Conservation (phyloP, 2,888 invertebrate species). For the Drosophila neonasuta region DNA sequence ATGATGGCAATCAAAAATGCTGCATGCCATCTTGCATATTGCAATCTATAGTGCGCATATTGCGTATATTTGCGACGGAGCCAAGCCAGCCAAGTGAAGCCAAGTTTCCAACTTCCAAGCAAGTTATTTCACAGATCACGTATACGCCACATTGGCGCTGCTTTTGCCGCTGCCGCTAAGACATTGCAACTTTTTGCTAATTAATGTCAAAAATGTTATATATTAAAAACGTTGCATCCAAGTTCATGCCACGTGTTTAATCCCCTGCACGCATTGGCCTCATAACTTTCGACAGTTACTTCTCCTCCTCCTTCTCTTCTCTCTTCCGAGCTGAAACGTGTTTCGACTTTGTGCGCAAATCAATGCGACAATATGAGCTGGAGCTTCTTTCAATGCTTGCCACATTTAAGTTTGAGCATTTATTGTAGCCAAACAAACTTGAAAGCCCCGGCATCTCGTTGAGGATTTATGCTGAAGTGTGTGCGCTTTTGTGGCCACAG, state of each 20-base stretch:
- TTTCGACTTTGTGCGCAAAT: slow-evolving; percentile 54
- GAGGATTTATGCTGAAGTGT: slow-evolving; percentile 48
- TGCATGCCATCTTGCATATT: slow-evolving; percentile 1
- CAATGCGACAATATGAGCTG: slow-evolving; percentile 40
- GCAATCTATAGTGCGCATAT: slow-evolving; percentile 13
- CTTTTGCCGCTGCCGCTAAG: slow-evolving; percentile 18
- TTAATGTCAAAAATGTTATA: slow-evolving; percentile 66
- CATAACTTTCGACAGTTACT: slow-evolving; percentile 58
- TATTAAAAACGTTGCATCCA: slow-evolving; percentile 41
- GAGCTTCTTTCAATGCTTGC: slow-evolving; percentile 20
- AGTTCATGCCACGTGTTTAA: slow-evolving; percentile 58
- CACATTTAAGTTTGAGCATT: slow-evolving; percentile 23
- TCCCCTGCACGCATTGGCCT: slow-evolving; percentile 53
- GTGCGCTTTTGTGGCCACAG: slow-evolving; percentile 42
- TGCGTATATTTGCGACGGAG: slow-evolving; percentile 2
- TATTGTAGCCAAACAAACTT: slow-evolving; percentile 50
- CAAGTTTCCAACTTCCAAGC: slow-evolving; percentile 9
- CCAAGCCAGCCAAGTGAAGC: slow-evolving; percentile 12
- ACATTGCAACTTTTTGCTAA: slow-evolving; percentile 61
- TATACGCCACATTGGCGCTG: slow-evolving; percentile 45
- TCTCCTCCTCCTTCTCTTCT: not conserved
- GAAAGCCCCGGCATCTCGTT: slow-evolving; percentile 39
- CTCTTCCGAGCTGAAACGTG: slow-evolving; percentile 35
- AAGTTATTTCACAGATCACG: slow-evolving; percentile 57
- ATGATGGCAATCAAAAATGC: slow-evolving; percentile 63